Conservation (phyloP, 1,140 invertebrate species). For the Heliconius melpomene region DNA sequence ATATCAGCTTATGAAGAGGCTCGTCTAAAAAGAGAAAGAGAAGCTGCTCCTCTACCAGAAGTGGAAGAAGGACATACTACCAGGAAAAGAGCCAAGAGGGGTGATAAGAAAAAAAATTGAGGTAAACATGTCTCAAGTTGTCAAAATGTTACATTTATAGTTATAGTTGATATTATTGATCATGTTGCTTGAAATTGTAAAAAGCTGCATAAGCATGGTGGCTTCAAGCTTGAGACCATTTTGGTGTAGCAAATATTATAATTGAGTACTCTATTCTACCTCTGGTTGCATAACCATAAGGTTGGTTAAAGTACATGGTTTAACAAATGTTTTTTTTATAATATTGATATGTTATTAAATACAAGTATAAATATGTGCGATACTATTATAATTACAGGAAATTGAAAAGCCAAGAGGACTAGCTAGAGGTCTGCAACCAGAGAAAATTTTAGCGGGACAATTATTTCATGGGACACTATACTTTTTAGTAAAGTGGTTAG, state of each 20-base stretch:
- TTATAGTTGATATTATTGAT: no score
- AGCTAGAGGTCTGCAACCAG: slow-evolving; percentile 88
- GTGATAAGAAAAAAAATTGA: slow-evolving; percentile 69
- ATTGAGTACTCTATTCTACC: no score
- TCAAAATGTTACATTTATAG: no score
- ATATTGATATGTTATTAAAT: no score
- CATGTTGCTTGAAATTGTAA: no score
- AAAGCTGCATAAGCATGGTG: no score
- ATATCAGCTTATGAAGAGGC: slow-evolving; percentile 88
- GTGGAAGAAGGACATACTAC: slow-evolving; percentile 50
- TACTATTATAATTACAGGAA: slow-evolving; percentile 66
- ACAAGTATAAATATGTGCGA: slow-evolving; percentile 3
- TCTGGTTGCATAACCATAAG: no score
- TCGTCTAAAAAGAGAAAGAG: slow-evolving; percentile 82
- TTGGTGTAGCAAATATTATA: no score
- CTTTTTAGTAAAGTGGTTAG: slow-evolving; percentile 94
- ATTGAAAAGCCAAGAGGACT: slow-evolving; percentile 87
- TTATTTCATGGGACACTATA: slow-evolving; percentile 93
- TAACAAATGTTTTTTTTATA: no score
- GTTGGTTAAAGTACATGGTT: no score
- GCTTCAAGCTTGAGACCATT: no score
- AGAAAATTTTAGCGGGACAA: slow-evolving; percentile 94
- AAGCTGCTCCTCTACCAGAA: slow-evolving; percentile 46
- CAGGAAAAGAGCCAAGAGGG: slow-evolving; percentile 59
- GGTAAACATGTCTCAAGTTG: slow-evolving; percentile 35